phyloP scores from a whole-genome alignment of 1,140 invertebrate species.

The Leptopilina clavipes region DNA sequence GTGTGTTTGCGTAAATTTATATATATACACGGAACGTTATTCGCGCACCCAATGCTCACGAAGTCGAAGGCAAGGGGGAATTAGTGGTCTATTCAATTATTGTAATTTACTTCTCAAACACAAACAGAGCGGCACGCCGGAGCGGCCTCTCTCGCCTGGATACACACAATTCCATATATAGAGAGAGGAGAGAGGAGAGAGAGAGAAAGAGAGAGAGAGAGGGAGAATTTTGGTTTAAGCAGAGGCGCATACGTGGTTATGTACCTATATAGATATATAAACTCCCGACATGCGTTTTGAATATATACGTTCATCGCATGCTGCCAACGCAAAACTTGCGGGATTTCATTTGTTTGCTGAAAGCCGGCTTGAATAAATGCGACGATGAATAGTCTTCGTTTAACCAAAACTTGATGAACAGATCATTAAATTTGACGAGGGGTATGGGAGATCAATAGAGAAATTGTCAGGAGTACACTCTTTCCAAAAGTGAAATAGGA shows the following conservation, averaged over 20 bases:
- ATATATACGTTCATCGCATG: neutral
- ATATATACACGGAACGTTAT: neutral
- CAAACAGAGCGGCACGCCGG: constrained; percentile 61
- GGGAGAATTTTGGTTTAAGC: constrained; percentile 40
- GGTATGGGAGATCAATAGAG: neutral
- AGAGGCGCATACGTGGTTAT: constrained; percentile 38
- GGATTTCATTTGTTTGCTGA: constrained; percentile 39
- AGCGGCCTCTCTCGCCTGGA: constrained; percentile 11
- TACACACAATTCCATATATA: constrained; percentile 8
- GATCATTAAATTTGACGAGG: constrained; percentile 15
- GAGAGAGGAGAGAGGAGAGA: no score
- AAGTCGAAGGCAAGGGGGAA: constrained; percentile 52
- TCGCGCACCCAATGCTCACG: neutral
- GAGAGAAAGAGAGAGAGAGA: neutral
- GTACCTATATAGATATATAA: constrained; percentile 11
- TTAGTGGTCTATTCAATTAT: constrained; percentile 74
- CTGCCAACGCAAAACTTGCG: constrained; percentile 21
- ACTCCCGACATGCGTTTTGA: constrained; percentile 19
- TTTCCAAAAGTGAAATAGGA: no score
- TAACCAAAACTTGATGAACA: constrained; percentile 34
- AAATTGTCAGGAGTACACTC: no score
- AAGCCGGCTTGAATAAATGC: constrained; percentile 42
- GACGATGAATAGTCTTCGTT: constrained; percentile 49
- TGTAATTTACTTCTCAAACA: constrained; percentile 74
- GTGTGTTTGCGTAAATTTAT: no score